These are phyloP conservation scores for Caenorhabditis virilis DNA, from an alignment of 2,888 invertebrate species.

Conservation along the genomic window DNA sequence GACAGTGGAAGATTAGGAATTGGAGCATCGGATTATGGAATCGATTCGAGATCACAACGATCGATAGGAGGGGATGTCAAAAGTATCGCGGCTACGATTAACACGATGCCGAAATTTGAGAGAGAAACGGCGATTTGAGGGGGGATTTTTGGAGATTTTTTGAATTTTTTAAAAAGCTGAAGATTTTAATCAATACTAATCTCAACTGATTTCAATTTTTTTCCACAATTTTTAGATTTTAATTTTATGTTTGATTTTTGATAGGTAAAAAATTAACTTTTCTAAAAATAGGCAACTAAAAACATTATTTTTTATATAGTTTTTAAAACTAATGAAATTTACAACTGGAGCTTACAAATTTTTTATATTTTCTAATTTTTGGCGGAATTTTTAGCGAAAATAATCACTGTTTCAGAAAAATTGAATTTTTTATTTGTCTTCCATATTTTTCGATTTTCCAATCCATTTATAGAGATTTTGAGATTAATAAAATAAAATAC, in stretches of 20 bases:
- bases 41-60: conserved; percentile 9
- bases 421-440: too few relatives aligned
- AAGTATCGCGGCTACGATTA: conserved; percentile 44
- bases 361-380: neutral
- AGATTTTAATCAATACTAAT: neutral
- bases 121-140: conserved; percentile 66
- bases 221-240: neutral
- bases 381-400: neutral
- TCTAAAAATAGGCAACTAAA: too few relatives aligned
- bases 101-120: conserved; percentile 54
- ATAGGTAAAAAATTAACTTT: too few relatives aligned
- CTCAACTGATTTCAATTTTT: neutral
- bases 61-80: conserved; percentile 10
- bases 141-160: conserved; percentile 11
- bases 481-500: too few relatives aligned
- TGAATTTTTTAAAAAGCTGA: neutral
- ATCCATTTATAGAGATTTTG: too few relatives aligned
- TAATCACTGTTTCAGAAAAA: neutral
- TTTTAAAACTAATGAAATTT: too few relatives aligned
- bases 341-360: too few relatives aligned
- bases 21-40: neutral
- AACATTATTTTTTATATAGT: neutral
- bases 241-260: too few relatives aligned
- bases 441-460: too few relatives aligned
- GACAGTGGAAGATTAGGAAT: neutral